These are phyloP conservation scores for Heterohyrax brucei DNA, from an alignment of 2,797 vertebrate species.

Conservation along the genomic window DNA sequence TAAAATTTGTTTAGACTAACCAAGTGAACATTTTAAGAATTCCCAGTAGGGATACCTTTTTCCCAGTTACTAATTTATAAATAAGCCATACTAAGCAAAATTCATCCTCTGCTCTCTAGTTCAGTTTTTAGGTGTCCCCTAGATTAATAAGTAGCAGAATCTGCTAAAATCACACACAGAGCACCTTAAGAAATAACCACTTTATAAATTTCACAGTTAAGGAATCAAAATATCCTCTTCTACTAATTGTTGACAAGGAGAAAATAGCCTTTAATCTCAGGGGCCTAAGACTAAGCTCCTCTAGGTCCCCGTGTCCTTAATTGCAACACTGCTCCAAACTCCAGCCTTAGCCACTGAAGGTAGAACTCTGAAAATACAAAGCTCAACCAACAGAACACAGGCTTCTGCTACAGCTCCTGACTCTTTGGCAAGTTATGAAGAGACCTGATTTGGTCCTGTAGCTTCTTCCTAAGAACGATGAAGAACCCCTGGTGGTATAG, in stretches of 20 bases:
- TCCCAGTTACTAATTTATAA: conserved; percentile 7
- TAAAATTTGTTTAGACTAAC: background rate
- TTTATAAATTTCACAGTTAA: background rate
- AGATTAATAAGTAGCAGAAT: background rate
- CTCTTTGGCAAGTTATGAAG: background rate
- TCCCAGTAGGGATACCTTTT: background rate
- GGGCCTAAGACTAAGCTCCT: background rate
- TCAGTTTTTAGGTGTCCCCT: background rate
- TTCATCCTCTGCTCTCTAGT: background rate
- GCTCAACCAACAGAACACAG: background rate
- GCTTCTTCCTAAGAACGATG: background rate
- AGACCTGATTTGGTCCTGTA: background rate
- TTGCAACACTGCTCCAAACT: background rate
- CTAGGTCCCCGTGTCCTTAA: rapidly evolving
- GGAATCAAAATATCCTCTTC: background rate
- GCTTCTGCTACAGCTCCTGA: background rate
- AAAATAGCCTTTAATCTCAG: background rate
- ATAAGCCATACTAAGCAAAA: background rate
- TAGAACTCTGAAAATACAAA: background rate
- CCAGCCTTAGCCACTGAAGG: background rate
- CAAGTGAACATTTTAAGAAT: conserved; percentile 22
- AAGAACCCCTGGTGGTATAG: background rate
- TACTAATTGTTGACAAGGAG: background rate
- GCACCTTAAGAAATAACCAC: background rate
- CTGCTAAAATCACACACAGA: background rate